phyloP scores from a whole-genome alignment of 2,888 invertebrate genomes.

The Teleiodes luculella region DNA sequence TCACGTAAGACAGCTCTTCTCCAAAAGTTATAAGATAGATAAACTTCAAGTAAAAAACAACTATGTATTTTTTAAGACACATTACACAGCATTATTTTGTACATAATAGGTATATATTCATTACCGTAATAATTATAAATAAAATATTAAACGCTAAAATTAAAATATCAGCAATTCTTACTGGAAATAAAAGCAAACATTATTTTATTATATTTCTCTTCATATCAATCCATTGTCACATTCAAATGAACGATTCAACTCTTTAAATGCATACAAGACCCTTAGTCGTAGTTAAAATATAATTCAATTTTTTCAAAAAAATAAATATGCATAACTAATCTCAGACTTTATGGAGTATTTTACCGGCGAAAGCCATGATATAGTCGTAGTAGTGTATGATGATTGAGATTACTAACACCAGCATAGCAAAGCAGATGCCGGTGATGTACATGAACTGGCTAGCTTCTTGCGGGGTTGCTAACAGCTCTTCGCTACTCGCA shows the following conservation, averaged over 20 bases:
- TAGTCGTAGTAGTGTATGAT: constrained; percentile 77
- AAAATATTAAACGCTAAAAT: constrained; percentile 13
- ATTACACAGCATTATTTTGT: constrained; percentile 42
- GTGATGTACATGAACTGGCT: constrained; percentile 80
- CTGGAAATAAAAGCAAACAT: constrained; percentile 1
- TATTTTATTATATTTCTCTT: constrained; percentile 2
- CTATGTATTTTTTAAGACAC: constrained; percentile 44
- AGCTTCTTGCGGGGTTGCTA: constrained; percentile 77
- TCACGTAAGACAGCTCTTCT: no score
- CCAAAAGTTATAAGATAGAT: no score
- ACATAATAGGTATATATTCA: constrained; percentile 38
- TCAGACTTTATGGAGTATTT: constrained; percentile 46
- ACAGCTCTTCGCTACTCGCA: constrained; percentile 68
- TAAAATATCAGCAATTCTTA: constrained; percentile 22
- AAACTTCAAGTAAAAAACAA: constrained; percentile 23
- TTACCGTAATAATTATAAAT: constrained; percentile 19
- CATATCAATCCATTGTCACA: not conserved
- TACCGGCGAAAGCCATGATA: constrained; percentile 47
- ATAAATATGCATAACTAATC: no score
- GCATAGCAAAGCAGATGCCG: constrained; percentile 80
- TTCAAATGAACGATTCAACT: not conserved
- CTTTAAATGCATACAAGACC: not conserved
- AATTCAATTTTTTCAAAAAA: no score
- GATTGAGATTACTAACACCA: constrained; percentile 81
- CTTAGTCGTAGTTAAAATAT: no score